Evolutionary conservation across 2,797 vertebrate genomes (phyloP), one percentile per base, ranked within the genome.

Genomic region (Pagetopsis macropterus): DNA sequence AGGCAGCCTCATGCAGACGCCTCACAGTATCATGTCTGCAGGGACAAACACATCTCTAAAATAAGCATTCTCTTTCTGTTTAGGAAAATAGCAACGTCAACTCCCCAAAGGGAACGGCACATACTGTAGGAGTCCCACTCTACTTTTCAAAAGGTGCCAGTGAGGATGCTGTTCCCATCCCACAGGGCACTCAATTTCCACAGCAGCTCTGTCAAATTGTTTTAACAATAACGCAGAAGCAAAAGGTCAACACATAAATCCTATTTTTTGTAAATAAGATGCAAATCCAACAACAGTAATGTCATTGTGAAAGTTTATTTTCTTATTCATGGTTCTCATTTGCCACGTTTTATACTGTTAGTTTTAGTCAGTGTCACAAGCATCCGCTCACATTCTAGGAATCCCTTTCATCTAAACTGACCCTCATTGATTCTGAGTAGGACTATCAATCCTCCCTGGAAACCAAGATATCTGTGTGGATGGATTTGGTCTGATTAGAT

Each of bases 21-120:
- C 81, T 78, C 77, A 83, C 76, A 88, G 73, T 86, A 75, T 88
- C 84, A 83, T 73, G 78, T 71, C 87, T 90, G 70, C 78, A 41
- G 62, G 67, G 73, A 85, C 41, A 81, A 67, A 82, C 50, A 70
- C 45, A 58, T 40, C 19, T 5, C 17, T 72, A 41, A 67, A 54
- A 49, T 33, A 9, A 10, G 55, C 3, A 21, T 27, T 57, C 3
- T 8, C 21, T 43, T 61, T 65, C 21, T 21, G 33, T 21, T 21
- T 37, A 46, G 31, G 19, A 11, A 52, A 67, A 37, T 0, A 64
- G 27, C 10, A 62, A 9, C 5, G 33, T 33, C 37, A 31, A 61
- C 49, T 65, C 37, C 51, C 21, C 33, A 48, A 67, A 44, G 59
- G n/a, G 41, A 63, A 23, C 17, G 23, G 40, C 14, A 0, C 55